phyloP scores from a whole-genome alignment of 2,113 vertebrate species.

The Chrysochloris asiatica region DNA sequence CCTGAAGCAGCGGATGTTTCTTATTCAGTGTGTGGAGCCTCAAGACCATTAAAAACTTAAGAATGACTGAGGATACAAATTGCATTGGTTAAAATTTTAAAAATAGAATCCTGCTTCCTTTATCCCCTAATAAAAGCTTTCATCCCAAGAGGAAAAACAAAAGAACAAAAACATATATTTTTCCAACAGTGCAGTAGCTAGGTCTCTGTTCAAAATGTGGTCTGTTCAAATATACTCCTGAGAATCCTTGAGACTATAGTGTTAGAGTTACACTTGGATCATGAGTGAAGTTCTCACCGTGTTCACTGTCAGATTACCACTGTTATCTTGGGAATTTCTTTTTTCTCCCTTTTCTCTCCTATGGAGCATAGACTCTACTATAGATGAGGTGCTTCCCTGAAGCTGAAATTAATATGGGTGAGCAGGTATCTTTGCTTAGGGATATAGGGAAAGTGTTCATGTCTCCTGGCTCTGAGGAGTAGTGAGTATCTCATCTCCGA shows the following conservation, averaged over 20 bases:
- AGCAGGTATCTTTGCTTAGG: neutral
- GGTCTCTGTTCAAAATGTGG: neutral
- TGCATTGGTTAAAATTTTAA: neutral
- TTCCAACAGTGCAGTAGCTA: neutral
- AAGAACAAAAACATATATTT: neutral
- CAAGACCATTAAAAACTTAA: conserved; percentile 24
- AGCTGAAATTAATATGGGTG: neutral
- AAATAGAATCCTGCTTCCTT: neutral
- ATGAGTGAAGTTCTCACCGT: neutral
- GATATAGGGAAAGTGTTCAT: neutral
- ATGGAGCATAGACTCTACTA: neutral
- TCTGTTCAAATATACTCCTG: neutral
- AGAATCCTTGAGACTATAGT: neutral
- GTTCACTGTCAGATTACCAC: neutral
- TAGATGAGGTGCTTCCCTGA: neutral
- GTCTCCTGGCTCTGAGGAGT: neutral
- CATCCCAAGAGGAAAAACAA: neutral
- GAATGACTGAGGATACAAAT: conserved; percentile 24
- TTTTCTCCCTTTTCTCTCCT: neutral
- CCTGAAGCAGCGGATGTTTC: neutral
- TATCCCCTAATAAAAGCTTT: neutral
- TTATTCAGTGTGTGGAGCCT: neutral
- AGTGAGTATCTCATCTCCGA: neutral
- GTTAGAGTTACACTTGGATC: neutral
- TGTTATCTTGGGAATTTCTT: neutral